These are phyloP conservation scores for Chymomyza fuscimana DNA, from an alignment of 2,888 invertebrate genomes.

Conservation along the genomic window DNA sequence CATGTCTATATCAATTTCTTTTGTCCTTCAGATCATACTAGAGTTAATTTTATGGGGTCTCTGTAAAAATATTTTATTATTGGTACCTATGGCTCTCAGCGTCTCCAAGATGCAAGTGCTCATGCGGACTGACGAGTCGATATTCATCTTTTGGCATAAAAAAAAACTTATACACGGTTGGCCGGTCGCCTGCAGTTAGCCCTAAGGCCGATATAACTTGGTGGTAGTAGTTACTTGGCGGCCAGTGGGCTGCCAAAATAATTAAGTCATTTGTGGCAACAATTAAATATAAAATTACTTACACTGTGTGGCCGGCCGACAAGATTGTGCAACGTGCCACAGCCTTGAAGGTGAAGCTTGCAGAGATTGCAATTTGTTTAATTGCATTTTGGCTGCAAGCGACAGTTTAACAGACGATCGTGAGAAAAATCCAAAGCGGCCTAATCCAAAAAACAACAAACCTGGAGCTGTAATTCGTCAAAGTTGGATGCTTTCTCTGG, in stretches of 20 bases:
- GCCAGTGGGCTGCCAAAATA: conserved; percentile 65
- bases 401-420: conserved; percentile 79
- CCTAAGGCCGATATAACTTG: not conserved
- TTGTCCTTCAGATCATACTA: too few species aligned
- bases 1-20: too few species aligned
- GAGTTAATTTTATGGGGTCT: too few species aligned
- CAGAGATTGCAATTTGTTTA: conserved; percentile 77
- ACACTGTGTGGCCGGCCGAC: conserved; percentile 16
- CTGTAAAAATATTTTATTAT: too few species aligned
- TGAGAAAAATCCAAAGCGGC: conserved; percentile 58
- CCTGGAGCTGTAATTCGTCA: not conserved
- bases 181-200: not conserved
- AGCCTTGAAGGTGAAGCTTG: not conserved
- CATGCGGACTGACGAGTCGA: too few species aligned
- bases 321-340: not conserved
- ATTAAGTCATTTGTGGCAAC: conserved; percentile 79
- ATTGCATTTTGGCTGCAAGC: conserved; percentile 77
- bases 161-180: conserved; percentile 2
- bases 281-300: conserved; percentile 76
- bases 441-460: not conserved
- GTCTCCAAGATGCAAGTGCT: too few species aligned
- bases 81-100: too few species aligned
- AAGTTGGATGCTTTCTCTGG: conserved; percentile 56
- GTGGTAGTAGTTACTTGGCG: conserved; percentile 30
- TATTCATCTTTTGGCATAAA: too few species aligned